A percentile compares a stretch with the other conserved stretches of the same genome.
Conservation (phyloP, 1,140 invertebrate genomes). For the Zophobas atratus region DNA sequence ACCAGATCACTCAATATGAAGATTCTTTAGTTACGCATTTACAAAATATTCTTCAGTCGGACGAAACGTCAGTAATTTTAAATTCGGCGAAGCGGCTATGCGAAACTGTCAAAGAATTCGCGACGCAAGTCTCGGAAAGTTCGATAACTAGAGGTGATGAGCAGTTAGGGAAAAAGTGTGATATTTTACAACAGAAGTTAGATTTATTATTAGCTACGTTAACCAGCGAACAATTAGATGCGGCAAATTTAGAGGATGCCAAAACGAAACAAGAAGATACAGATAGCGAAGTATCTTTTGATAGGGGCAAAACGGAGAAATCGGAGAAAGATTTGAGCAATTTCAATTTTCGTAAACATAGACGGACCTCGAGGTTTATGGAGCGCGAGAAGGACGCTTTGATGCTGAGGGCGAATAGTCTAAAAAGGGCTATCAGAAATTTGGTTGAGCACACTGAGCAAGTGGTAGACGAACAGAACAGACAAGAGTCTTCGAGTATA, state of each 20-base stretch:
- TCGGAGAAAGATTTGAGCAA: conserved; percentile 66
- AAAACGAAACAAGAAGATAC: conserved; percentile 62
- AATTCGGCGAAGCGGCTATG: conserved; percentile 86
- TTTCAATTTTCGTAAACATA: conserved; percentile 65
- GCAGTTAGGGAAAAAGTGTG: conserved; percentile 79
- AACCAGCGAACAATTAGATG: conserved; percentile 71
- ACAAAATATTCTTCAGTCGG: conserved; percentile 89
- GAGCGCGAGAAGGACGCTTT: conserved; percentile 71
- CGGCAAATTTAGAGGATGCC: conserved; percentile 58
- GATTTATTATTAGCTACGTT: conserved; percentile 82
- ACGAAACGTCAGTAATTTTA: conserved; percentile 83
- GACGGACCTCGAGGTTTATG: conserved; percentile 67
- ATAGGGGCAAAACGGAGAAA: conserved; percentile 63
- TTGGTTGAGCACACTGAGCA: conserved; percentile 87
- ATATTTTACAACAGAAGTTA: conserved; percentile 84
- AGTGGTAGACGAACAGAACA: conserved; percentile 74
- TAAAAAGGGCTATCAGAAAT: conserved; percentile 89
- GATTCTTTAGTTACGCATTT: conserved; percentile 86
- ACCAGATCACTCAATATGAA: conserved; percentile 80
- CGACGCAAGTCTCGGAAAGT: conserved; percentile 74
- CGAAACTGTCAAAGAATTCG: conserved; percentile 87
- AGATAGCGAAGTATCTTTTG: conserved; percentile 66
- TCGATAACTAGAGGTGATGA: conserved; percentile 74
- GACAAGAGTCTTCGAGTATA: conserved; percentile 60
- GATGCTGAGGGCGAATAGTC: conserved; percentile 81